A percentile compares a stretch with the other conserved stretches of the same genome.
Evolutionary conservation across 2,797 vertebrate genomes (phyloP).

Genomic region (Capromys pilorides): DNA sequence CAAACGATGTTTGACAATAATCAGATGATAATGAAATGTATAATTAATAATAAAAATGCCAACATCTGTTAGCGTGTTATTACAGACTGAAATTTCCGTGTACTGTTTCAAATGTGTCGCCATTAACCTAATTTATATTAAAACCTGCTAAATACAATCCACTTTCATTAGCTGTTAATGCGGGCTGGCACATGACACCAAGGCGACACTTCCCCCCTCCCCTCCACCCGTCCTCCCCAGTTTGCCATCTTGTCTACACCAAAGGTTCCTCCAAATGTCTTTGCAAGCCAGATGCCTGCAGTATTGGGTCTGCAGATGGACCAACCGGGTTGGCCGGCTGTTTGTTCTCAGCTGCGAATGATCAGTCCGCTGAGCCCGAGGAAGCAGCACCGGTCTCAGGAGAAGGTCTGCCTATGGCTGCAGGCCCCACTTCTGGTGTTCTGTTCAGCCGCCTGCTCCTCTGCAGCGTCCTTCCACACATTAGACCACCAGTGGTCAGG

Average conservation of each 20-base stretch:
- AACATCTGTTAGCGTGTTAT: constrained; percentile 89
- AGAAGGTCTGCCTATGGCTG: not conserved
- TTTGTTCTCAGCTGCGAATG: constrained; percentile 57
- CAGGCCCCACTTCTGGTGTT: not conserved
- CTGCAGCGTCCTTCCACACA: not conserved
- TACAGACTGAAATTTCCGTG: constrained; percentile 86
- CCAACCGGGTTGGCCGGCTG: constrained; percentile 62
- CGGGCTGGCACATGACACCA: constrained; percentile 79
- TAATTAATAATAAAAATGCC: constrained; percentile 91
- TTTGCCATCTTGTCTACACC: constrained; percentile 66
- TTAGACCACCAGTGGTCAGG: not conserved
- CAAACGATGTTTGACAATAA: constrained; percentile 89
- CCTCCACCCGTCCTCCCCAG: constrained; percentile 44
- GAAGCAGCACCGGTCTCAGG: constrained; percentile 1
- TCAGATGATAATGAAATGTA: constrained; percentile 90
- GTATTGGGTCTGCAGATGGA: constrained; percentile 74
- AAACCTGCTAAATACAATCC: constrained; percentile 88
- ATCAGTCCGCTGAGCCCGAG: constrained; percentile 61
- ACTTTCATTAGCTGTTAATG: constrained; percentile 87
- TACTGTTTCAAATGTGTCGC: constrained; percentile 87
- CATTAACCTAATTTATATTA: constrained; percentile 89
- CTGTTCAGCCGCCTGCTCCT: constrained; percentile 5
- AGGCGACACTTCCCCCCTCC: constrained; percentile 77
- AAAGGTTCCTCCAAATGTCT: constrained; percentile 79
- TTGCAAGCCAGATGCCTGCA: constrained; percentile 74